Percentiles rank a stretch among this genome's conserved stretches.
Conservation (phyloP, 2,113 vertebrate species). For the Puntigrus tetrazona region DNA sequence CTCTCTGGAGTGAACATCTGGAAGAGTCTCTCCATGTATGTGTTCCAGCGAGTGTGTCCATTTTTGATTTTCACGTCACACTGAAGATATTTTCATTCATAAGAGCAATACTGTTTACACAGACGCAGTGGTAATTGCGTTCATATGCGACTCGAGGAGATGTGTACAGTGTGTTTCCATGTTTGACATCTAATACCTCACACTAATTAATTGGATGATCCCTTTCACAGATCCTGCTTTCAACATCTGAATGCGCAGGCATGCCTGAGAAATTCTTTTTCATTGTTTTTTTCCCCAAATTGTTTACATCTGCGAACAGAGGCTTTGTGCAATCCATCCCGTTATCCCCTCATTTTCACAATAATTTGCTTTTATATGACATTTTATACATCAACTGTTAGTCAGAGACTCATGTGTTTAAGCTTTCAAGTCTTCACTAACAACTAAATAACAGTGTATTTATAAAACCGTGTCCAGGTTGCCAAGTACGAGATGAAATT, state of each 20-base stretch:
- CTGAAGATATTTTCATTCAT: conserved; percentile 28
- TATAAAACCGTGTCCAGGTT: conserved; percentile 48
- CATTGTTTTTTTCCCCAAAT: conserved; percentile 5
- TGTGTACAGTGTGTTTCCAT: conserved; percentile 33
- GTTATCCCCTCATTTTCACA: conserved; percentile 17
- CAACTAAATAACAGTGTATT: neutral
- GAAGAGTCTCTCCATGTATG: neutral
- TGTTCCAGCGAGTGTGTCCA: neutral
- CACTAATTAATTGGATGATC: conserved; percentile 27
- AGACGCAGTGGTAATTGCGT: conserved; percentile 38
- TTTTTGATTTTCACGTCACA: conserved; percentile 30
- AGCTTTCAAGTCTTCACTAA: neutral
- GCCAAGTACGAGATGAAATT: conserved; percentile 70
- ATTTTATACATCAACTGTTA: conserved; percentile 6
- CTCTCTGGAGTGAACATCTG: conserved; percentile 15
- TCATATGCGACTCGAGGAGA: conserved; percentile 39
- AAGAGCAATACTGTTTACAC: conserved; percentile 28
- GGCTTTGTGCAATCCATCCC: neutral
- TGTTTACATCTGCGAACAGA: conserved; percentile 2
- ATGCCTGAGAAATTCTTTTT: conserved; percentile 9
- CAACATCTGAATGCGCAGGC: conserved; percentile 13
- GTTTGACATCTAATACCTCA: conserved; percentile 18
- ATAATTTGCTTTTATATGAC: neutral
- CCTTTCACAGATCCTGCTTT: conserved; percentile 32
- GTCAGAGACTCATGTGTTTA: neutral